These are phyloP conservation scores for Pluvialis apricaria DNA, from an alignment of 2,113 vertebrate genomes.

Conservation along the genomic window DNA sequence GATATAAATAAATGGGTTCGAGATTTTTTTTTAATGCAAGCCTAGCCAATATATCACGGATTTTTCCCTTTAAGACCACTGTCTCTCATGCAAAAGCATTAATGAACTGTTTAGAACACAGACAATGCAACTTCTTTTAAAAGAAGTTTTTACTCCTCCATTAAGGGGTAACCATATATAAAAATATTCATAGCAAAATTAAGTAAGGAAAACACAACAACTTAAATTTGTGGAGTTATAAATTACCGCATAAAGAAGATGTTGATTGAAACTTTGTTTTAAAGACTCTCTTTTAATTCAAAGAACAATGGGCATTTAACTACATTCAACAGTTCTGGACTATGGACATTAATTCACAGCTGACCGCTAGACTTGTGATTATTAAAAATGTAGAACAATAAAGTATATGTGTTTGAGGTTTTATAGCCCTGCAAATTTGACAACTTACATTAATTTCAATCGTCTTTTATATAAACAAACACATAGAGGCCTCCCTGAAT, in stretches of 20 bases:
- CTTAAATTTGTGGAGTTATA: background rate
- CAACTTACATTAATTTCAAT: constrained; percentile 38
- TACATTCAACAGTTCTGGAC: background rate
- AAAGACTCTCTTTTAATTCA: background rate
- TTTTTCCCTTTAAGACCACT: background rate
- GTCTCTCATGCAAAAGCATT: background rate
- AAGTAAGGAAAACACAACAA: background rate
- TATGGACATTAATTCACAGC: background rate
- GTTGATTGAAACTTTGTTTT: background rate
- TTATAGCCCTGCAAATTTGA: background rate
- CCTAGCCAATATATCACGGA: background rate
- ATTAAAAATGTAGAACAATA: constrained; percentile 18
- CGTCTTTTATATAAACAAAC: constrained; percentile 39
- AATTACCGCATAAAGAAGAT: background rate
- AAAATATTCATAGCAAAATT: background rate
- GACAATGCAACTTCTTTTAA: background rate
- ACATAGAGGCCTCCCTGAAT: constrained; percentile 22
- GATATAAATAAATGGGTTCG: constrained; percentile 38
- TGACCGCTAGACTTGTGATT: background rate
- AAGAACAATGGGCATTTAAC: background rate
- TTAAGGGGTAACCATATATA: background rate
- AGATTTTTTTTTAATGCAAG: background rate
- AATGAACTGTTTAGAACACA: constrained; percentile 2
- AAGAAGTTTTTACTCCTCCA: background rate
- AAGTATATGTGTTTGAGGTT: background rate